Conservation (phyloP, 2,888 invertebrate genomes). For the Orthosia gracilis region DNA sequence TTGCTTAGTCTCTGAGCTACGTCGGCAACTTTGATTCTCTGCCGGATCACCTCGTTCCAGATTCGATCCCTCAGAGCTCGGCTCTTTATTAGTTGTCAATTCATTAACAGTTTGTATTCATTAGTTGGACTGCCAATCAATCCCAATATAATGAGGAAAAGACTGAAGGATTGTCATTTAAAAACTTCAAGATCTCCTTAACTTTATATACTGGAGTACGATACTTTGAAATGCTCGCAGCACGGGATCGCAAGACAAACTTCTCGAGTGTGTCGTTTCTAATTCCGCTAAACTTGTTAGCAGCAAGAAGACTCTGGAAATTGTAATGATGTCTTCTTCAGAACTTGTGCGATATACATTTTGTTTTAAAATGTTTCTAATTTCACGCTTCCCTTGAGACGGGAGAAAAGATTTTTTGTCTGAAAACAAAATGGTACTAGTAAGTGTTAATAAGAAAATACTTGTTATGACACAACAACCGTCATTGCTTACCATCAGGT, state of each 20-base stretch:
- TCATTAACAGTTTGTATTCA: not conserved
- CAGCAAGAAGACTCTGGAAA: constrained; percentile 17
- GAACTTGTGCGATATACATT: constrained; percentile 33
- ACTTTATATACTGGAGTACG: not conserved
- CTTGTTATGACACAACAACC: too few relatives aligned
- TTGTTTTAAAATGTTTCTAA: constrained; percentile 35
- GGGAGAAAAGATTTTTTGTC: constrained; percentile 3
- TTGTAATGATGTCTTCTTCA: constrained; percentile 43
- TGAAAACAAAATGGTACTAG: too few relatives aligned
- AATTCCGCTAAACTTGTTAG: constrained; percentile 22
- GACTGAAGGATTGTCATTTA: not conserved
- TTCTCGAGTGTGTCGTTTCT: constrained; percentile 31
- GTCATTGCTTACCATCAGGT: too few relatives aligned
- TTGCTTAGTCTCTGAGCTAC: too few relatives aligned
- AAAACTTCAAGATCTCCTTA: not conserved
- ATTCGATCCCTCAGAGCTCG: too few relatives aligned
- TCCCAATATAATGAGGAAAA: not conserved
- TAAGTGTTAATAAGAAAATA: too few relatives aligned
- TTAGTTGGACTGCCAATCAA: not conserved
- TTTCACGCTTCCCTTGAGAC: constrained; percentile 6
- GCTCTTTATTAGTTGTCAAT: not conserved
- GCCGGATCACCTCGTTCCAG: too few relatives aligned
- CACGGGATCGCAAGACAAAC: constrained; percentile 12
- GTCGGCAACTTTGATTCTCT: too few relatives aligned
- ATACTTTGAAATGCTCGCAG: constrained; percentile 9